These are phyloP conservation scores for Anthrax anthrax DNA, from an alignment of 2,888 invertebrate genomes.

Conservation along the genomic window DNA sequence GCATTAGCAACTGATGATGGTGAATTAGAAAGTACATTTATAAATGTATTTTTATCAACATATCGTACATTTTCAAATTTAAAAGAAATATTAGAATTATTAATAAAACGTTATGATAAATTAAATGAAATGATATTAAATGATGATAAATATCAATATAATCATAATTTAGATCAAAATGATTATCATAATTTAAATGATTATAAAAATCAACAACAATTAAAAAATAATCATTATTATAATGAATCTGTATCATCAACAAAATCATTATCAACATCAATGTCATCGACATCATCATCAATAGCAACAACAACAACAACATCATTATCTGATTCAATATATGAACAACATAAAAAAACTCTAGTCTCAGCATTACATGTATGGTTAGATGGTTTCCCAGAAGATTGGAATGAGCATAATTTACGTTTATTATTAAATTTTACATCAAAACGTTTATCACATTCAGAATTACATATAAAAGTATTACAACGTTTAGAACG, in stretches of 20 bases:
- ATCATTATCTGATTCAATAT: constrained; percentile 17
- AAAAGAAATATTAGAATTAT: constrained; percentile 65
- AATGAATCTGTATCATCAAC: constrained; percentile 10
- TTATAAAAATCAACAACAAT: not conserved
- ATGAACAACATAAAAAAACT: constrained; percentile 47
- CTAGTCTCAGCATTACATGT: constrained; percentile 83
- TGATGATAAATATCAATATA: not conserved
- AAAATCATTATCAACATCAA: constrained; percentile 6
- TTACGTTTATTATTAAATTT: constrained; percentile 75
- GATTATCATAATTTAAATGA: not conserved
- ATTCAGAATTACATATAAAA: constrained; percentile 68
- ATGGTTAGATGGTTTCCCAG: constrained; percentile 95
- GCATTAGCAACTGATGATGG: constrained; percentile 88
- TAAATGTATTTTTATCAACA: constrained; percentile 91
- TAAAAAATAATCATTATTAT: not conserved
- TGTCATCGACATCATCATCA: not conserved
- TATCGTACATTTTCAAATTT: constrained; percentile 84
- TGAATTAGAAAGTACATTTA: constrained; percentile 92
- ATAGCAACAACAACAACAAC: not conserved
- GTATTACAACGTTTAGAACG: constrained; percentile 31
- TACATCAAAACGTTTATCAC: constrained; percentile 65
- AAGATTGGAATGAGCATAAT: constrained; percentile 51
- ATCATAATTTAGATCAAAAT: not conserved
- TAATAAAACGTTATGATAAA: constrained; percentile 64
- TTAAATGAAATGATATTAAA: constrained; percentile 27